These are phyloP conservation scores for Eretmochelys imbricata DNA, from an alignment of 2,113 vertebrate genomes.

Conservation along the genomic window DNA sequence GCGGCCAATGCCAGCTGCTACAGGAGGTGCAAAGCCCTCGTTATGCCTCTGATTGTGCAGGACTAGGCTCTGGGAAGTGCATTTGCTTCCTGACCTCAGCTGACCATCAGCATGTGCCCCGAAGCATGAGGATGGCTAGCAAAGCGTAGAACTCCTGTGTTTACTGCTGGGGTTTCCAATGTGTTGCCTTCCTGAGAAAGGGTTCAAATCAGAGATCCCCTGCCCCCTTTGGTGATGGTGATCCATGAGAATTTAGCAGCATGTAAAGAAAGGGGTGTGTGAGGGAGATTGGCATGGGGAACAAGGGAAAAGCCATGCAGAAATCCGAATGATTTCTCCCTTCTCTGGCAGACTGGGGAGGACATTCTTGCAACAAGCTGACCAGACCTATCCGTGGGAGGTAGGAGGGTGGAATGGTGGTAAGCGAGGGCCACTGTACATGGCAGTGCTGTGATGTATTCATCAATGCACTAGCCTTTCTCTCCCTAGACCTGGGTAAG, in stretches of 20 bases:
- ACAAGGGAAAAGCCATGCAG: neutral
- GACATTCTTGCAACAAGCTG: neutral
- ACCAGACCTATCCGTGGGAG: neutral
- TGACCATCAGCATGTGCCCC: neutral
- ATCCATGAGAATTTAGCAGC: neutral
- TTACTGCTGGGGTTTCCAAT: neutral
- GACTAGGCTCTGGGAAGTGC: too few species aligned
- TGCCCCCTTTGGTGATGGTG: neutral
- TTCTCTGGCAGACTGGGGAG: neutral
- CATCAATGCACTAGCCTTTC: neutral
- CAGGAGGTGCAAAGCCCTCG: neutral
- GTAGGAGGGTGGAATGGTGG: neutral
- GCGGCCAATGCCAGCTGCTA: neutral
- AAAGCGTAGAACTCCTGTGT: neutral
- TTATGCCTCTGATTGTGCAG: neutral
- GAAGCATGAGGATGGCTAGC: neutral
- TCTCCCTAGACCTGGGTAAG: neutral
- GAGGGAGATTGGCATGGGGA: neutral
- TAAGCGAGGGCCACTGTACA: neutral
- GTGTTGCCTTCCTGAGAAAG: neutral
- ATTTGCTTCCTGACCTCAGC: neutral
- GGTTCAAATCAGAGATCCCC: neutral
- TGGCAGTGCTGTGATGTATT: neutral
- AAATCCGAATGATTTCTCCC: neutral
- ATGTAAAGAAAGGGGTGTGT: neutral